Conservation (phyloP, 1,140 invertebrate species). For the Plutomurus gul region DNA sequence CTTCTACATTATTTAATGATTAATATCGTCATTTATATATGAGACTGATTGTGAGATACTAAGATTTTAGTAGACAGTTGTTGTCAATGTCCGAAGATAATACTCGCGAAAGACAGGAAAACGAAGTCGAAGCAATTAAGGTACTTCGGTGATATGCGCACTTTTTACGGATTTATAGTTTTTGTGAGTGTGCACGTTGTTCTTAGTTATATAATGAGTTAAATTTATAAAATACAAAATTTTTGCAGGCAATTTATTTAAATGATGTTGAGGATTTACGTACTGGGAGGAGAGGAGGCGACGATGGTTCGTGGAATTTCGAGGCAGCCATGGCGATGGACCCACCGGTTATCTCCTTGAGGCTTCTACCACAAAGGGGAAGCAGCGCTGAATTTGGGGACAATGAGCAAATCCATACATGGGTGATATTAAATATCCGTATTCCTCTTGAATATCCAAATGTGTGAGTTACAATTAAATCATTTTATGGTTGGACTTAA, state of each 20-base stretch:
- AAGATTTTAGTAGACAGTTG: neutral
- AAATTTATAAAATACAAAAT: neutral
- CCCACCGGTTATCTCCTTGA: slow-evolving; percentile 27
- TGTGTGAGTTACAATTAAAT: slow-evolving; percentile 23
- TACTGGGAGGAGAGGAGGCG: neutral
- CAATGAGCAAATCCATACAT: neutral
- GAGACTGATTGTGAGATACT: neutral
- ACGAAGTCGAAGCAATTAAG: slow-evolving; percentile 50
- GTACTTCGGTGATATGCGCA: neutral
- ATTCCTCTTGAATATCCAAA: slow-evolving; percentile 48
- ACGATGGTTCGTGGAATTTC: neutral
- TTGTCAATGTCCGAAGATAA: slow-evolving; percentile 10
- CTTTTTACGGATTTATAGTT: neutral
- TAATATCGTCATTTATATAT: neutral
- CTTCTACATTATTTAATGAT: no score
- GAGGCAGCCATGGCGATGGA: neutral
- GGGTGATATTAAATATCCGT: slow-evolving; percentile 23
- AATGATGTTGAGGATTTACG: slow-evolving; percentile 43
- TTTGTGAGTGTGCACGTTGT: neutral
- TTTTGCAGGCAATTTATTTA: slow-evolving; percentile 49
- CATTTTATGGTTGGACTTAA: no score
- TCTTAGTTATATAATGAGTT: neutral
- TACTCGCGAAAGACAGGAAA: neutral
- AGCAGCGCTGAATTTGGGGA: slow-evolving; percentile 33
- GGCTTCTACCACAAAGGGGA: slow-evolving; percentile 45